Evolutionary conservation across 2,113 vertebrate species (phyloP).

Genomic region (Leptosomus discolor): DNA sequence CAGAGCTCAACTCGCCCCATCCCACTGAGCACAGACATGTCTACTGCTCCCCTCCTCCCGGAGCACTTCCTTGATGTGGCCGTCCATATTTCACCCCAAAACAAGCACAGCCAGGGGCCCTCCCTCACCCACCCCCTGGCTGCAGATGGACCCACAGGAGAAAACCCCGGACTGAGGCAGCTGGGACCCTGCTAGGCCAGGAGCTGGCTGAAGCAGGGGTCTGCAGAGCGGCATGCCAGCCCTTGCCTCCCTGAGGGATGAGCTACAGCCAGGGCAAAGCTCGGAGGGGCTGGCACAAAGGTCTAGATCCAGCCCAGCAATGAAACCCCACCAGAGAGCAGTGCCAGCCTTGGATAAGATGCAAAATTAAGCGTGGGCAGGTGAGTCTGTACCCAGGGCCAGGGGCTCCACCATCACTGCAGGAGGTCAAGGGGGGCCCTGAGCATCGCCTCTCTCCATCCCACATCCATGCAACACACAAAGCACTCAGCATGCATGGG

Average conservation of each 20-base stretch:
- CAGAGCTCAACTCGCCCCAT: fast-evolving
- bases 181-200: background rate
- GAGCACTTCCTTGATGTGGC: background rate
- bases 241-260: background rate
- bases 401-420: background rate
- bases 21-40: fast-evolving
- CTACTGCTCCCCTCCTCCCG: background rate
- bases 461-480: constrained; percentile 18
- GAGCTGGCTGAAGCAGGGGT: background rate
- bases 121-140: background rate
- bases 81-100: background rate
- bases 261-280: background rate
- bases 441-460: background rate
- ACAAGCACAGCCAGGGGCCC: background rate
- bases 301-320: background rate
- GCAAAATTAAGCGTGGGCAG: background rate
- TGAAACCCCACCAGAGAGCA: background rate
- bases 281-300: background rate
- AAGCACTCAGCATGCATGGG: constrained; percentile 51
- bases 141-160: background rate
- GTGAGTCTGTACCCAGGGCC: background rate
- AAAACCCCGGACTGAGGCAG: background rate
- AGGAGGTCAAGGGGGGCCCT: background rate
- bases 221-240: background rate
- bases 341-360: background rate